Evolutionary conservation across 2,888 invertebrate species (phyloP), one percentile per base, ranked within the genome.

Genomic region (Synergus japonicus): DNA sequence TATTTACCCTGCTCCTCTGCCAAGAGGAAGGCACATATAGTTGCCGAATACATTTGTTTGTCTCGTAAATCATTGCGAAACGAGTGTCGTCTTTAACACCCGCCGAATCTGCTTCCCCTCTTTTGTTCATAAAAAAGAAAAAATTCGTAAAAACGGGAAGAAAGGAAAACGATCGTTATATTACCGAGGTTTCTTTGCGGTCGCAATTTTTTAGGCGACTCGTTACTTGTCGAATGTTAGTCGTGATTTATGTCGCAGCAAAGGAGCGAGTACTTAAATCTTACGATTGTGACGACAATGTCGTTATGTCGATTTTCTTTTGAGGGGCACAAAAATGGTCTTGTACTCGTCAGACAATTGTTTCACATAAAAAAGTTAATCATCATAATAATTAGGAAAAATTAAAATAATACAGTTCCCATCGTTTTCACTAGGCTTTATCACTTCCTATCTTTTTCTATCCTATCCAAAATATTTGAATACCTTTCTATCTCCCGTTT

Each of bases 21-120:
- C 66, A 66, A 43, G 43, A 66, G n/a, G 65, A 41, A 65, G 37
- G 37, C 37, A 37, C 65, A 37, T 65, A 67, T 67, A 67, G 67
- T 67, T 67, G 67, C 67, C 79, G 73, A 82, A 82, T 79, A 83
- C 83, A 78, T 83, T 76, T 81, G 79, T 81, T 82, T 84, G 85
- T 86, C 88, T 87, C 86, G 83, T 87, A 88, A 88, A 88, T 88
- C 86, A 85, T 81, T 76, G 60, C 79, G 83, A 83, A 85, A 86
- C 82, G 78, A 82, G 79, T 78, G 83, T 85, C 84, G 84, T 80
- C 83, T 85, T 83, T 85, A 84, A 84, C 82, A 82, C 84, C 82
- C 79, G 80, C 82, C 85, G 82, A 85, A 83, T 85, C 82, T 84
- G 83, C 85, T 85, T 83, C 78, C 60, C 76, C 69, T 37, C 29